A percentile compares a stretch with the other conserved stretches of the same genome.
phyloP scores from a whole-genome alignment of 2,113 vertebrate genomes.

The Limnothrissa miodon region DNA sequence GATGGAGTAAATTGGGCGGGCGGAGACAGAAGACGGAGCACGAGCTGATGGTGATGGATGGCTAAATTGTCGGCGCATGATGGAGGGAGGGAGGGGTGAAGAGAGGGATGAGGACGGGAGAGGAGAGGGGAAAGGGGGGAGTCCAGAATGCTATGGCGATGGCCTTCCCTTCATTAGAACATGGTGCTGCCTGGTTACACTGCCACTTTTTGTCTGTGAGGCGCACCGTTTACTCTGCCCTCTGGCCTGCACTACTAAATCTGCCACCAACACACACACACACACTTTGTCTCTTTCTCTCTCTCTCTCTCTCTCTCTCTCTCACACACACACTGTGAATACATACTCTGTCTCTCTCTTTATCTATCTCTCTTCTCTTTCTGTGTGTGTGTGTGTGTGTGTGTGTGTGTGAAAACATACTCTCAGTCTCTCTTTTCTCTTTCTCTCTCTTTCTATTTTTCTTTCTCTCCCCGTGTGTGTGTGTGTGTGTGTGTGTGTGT shows the following conservation, averaged over 20 bases:
- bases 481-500: slow-evolving; percentile 13
- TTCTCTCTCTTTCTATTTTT: no score
- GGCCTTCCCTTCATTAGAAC: slow-evolving; percentile 59
- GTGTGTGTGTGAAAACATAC: slow-evolving; percentile 27
- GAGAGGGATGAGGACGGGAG: not conserved
- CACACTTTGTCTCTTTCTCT: not conserved
- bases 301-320: slow-evolving; percentile 36
- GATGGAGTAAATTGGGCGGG: slow-evolving; percentile 65
- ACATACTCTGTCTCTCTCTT: not conserved
- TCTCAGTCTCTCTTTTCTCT: no score
- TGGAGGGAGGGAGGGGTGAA: slow-evolving; percentile 50
- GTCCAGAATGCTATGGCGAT: not conserved
- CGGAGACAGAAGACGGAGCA: slow-evolving; percentile 62
- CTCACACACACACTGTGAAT: not conserved
- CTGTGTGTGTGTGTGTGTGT: not conserved
- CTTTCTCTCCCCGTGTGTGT: slow-evolving; percentile 28
- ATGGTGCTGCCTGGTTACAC: slow-evolving; percentile 56
- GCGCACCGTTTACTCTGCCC: slow-evolving; percentile 64
- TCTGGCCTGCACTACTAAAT: slow-evolving; percentile 65
- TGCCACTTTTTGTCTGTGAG: slow-evolving; percentile 58
- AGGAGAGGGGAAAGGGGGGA: not conserved
- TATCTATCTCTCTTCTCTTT: no score
- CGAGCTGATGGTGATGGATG: slow-evolving; percentile 69
- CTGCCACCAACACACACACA: slow-evolving; percentile 57
- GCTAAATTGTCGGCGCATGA: slow-evolving; percentile 61